Conservation (phyloP, 2,113 vertebrate species). For the Actenoides lindsayi region DNA sequence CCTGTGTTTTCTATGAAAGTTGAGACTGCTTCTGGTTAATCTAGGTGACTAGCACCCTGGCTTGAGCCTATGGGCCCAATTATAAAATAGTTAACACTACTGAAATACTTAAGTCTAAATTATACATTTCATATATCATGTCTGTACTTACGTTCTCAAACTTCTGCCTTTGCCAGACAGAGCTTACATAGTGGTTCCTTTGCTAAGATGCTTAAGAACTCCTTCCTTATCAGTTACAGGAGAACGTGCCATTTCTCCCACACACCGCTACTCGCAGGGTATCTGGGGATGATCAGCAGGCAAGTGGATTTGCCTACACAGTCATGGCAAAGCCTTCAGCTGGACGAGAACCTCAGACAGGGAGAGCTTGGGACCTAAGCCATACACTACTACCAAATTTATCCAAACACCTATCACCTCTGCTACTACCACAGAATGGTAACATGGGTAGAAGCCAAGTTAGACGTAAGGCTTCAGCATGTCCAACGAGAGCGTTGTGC, state of each 20-base stretch:
- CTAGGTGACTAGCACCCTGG: not conserved
- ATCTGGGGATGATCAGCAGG: fast-evolving
- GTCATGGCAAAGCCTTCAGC: not conserved
- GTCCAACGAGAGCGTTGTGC: fast-evolving
- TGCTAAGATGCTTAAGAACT: not conserved
- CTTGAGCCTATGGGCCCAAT: not conserved
- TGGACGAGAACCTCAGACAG: not conserved
- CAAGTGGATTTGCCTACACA: not conserved
- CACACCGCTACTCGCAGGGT: not conserved
- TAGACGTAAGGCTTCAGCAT: not conserved
- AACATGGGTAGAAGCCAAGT: not conserved
- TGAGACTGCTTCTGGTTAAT: conserved; percentile 8
- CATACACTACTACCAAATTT: not conserved
- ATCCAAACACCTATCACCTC: not conserved
- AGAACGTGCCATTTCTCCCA: not conserved
- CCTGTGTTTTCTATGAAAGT: not conserved
- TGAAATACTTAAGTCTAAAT: not conserved
- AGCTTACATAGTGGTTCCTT: not conserved
- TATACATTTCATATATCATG: not conserved
- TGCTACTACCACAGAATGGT: not conserved
- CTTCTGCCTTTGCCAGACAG: not conserved
- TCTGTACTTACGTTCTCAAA: not conserved
- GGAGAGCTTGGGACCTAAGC: not conserved
- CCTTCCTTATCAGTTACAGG: not conserved
- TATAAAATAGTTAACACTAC: not conserved